These are phyloP conservation scores for Lasioglossum leucozonium DNA, from an alignment of 2,888 invertebrate genomes.

Conservation along the genomic window DNA sequence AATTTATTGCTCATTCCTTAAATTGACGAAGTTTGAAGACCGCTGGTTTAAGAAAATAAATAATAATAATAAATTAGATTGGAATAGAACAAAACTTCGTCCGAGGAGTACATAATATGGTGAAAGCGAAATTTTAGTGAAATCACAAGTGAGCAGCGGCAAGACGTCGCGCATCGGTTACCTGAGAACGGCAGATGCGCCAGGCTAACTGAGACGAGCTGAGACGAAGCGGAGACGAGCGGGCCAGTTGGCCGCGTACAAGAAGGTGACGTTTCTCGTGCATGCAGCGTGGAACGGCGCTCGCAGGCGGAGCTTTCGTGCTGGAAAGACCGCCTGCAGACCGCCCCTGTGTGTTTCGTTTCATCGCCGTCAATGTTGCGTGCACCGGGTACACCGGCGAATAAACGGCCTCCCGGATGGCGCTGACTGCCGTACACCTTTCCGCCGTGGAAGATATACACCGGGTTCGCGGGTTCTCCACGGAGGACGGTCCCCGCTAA, in stretches of 20 bases:
- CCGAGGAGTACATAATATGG: too few species aligned
- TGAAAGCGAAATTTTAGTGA: background rate
- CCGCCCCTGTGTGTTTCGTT: constrained; percentile 76
- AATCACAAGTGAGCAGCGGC: background rate
- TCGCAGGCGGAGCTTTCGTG: constrained; percentile 81
- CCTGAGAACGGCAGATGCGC: background rate
- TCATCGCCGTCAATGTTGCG: constrained; percentile 68
- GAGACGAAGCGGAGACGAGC: constrained; percentile 4
- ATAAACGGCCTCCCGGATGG: constrained; percentile 52
- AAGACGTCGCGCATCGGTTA: background rate
- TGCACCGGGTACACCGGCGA: constrained; percentile 56
- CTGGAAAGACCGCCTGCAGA: constrained; percentile 80
- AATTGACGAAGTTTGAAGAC: too few species aligned
- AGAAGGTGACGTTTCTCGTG: constrained; percentile 67
- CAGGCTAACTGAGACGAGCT: too few species aligned
- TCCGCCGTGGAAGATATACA: background rate
- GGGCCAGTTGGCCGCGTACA: constrained; percentile 34
- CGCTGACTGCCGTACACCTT: constrained; percentile 26
- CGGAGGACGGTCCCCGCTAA: constrained; percentile 14
- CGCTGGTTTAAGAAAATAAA: too few species aligned
- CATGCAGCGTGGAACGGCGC: constrained; percentile 56
- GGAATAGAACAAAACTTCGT: too few species aligned
- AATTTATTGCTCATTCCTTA: too few species aligned
- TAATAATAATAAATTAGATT: too few species aligned
- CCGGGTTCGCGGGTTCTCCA: constrained; percentile 35